Conservation (phyloP, 2,113 vertebrate species). For the Nerophis lumbriciformis region DNA sequence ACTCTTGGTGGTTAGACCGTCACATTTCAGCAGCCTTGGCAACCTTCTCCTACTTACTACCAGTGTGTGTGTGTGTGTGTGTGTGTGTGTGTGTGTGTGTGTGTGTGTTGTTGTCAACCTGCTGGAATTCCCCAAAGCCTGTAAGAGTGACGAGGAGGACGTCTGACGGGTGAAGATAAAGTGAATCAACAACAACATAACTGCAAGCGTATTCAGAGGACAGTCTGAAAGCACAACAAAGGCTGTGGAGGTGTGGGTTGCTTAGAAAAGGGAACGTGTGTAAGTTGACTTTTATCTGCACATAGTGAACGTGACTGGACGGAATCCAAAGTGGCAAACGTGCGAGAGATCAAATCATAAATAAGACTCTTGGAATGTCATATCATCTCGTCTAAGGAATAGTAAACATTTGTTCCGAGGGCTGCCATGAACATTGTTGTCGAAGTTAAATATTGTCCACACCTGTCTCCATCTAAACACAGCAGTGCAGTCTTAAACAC, state of each 20-base stretch:
- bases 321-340: neutral
- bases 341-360: neutral
- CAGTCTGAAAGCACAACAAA: neutral
- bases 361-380: too few species aligned
- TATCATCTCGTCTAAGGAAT: too few species aligned
- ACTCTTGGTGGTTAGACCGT: slow-evolving; percentile 48
- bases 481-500: too few species aligned
- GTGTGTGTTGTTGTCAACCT: slow-evolving; percentile 4
- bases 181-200: too few species aligned
- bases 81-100: slow-evolving; percentile 5
- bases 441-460: too few species aligned
- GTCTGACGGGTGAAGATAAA: slow-evolving; percentile 55
- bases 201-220: slow-evolving; percentile 5
- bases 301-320: slow-evolving; percentile 5
- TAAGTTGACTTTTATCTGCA: slow-evolving; percentile 1
- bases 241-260: slow-evolving; percentile 5
- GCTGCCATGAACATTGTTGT: too few species aligned
- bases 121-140: slow-evolving; percentile 33
- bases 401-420: too few species aligned
- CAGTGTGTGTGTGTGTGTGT: neutral
- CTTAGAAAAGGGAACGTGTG: slow-evolving; percentile 1
- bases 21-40: slow-evolving; percentile 55
- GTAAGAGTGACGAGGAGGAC: slow-evolving; percentile 33
- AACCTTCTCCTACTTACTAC: slow-evolving; percentile 19
- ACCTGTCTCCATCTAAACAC: too few species aligned